Evolutionary conservation across 2,797 vertebrate genomes (phyloP), one percentile per base, ranked within the genome.

Genomic region (Smutsia gigantea): DNA sequence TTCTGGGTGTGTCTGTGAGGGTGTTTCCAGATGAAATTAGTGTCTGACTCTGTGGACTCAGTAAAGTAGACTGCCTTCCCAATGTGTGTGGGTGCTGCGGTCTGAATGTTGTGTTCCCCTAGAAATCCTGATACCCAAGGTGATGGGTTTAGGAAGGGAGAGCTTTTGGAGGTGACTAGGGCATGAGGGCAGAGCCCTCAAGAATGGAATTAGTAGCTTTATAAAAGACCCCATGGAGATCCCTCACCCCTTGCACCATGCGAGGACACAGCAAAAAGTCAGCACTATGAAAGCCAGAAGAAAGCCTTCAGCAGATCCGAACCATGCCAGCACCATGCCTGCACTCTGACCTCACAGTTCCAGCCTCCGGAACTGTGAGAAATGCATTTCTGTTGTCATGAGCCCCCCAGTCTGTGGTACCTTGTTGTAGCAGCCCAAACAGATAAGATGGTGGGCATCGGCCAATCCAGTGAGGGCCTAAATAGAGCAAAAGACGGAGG

Each of bases 381-480:
- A 23, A 61, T 42, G 25, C 11, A 39, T 51, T 72, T 63, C n/a
- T 25, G 18, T 39, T 91, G 53, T 31, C 37, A 15, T 12, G 51
- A 82, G 29, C 23, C 51, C 71, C 8, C 8, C 34, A 37, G n/a
- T 31, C 55, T 37, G 11, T 53, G 25, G 4, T 7, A 37, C 8
- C 46, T 46, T 49, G 14, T 55, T 18, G 49, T 3, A 51, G n/a
- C 12, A n/a, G 34, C 2, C 21, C n/a, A 39, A 42, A 18, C 10
- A 34, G 9, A 53, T 25, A 53, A 53, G 63, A 74, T 0, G 0
- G 2, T 63, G 9, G 23, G 55, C 39, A 61, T 49, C 2, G 0
- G 23, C 66, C 53, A 63, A 7, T 71, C 17, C 6, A 14, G 15
- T 31, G 14, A 57, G 29, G 14, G 4, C 31, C 25, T 71, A 57